Evolutionary conservation across 2,113 vertebrate species (phyloP), one percentile per base, ranked within the genome.

Genomic region (Xiphias gladius): DNA sequence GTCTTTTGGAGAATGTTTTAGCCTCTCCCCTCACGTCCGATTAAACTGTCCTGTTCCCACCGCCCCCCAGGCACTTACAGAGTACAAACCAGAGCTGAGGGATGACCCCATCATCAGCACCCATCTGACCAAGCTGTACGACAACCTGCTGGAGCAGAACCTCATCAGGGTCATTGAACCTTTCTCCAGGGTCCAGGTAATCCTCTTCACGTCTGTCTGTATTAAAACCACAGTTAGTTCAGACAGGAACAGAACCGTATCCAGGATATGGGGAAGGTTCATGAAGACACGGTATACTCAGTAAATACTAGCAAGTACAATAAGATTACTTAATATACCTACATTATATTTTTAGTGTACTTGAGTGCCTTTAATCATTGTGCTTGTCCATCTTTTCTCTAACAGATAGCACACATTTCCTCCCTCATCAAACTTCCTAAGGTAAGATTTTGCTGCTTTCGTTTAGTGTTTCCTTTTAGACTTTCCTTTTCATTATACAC

Each of bases 71-170:
- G 97, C 97, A 46, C 93, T 99, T 90, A 97, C 96, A 86, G 98
- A 99, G 89, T 99, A 98, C 85, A 96, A 96, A 90, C 96, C 95
- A 57, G 98, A 99, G 93, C 97, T 99, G 94, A 96, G 97, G 93
- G 97, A 99, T 14, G 98, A 99, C 94, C 97, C 97, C 48, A 98
- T 99, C 93, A 99, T 99, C 90, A 97, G 94, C 92, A 98, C 96
- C 70, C 98, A 99, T 76, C 91, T 99, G 95, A 96, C 96, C 82
- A 98, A 96, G 85, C 95, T 99, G 43, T 99, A 98, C 24, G 97
- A 99, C 93, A 99, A 97, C 86, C 95, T 99, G 94, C 93, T 99
- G 95, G 97, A 99, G 93, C 97, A 98, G 96, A 99, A 99, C 84
- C 97, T 99, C 90, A 98, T 99, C 94, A 94, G 97, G 85, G 97